These are phyloP conservation scores for Carettochelys insculpta DNA, from an alignment of 2,113 vertebrate species.

Conservation along the genomic window DNA sequence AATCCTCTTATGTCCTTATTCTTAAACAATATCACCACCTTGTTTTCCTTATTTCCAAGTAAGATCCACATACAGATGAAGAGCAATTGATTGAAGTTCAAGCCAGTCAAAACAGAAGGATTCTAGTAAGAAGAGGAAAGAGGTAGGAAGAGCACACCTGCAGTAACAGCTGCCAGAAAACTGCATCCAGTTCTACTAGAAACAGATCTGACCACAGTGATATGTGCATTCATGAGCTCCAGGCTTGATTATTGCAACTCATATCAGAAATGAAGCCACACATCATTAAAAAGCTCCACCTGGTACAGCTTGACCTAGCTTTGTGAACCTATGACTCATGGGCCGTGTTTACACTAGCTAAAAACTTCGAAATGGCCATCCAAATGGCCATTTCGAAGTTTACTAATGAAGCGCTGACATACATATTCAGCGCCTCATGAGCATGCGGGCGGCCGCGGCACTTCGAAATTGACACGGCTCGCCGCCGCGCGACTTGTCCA, in stretches of 20 bases:
- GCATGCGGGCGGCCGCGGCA: too few species aligned
- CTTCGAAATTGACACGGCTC: too few species aligned
- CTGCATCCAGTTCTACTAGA: not conserved
- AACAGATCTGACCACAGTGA: not conserved
- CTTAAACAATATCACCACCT: not conserved
- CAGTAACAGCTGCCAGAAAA: not conserved
- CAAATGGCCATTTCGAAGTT: too few species aligned
- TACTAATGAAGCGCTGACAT: too few species aligned
- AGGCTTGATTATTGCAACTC: not conserved
- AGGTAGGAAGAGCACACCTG: constrained; percentile 12
- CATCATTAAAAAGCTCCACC: not conserved
- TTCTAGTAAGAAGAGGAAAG: constrained; percentile 5
- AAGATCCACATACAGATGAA: not conserved
- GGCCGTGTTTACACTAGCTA: too few species aligned
- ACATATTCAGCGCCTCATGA: too few species aligned
- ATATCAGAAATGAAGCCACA: not conserved
- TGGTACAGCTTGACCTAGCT: not conserved
- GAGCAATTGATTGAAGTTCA: not conserved
- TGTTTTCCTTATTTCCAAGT: not conserved
- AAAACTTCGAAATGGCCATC: too few species aligned
- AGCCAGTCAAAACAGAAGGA: not conserved
- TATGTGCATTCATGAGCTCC: not conserved
- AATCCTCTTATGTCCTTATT: not conserved
- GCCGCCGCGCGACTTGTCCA: too few species aligned
- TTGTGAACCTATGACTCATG: not conserved